Evolutionary conservation across 2,113 vertebrate genomes (phyloP), one percentile per base, ranked within the genome.

Genomic region (Leucopternis melanops): DNA sequence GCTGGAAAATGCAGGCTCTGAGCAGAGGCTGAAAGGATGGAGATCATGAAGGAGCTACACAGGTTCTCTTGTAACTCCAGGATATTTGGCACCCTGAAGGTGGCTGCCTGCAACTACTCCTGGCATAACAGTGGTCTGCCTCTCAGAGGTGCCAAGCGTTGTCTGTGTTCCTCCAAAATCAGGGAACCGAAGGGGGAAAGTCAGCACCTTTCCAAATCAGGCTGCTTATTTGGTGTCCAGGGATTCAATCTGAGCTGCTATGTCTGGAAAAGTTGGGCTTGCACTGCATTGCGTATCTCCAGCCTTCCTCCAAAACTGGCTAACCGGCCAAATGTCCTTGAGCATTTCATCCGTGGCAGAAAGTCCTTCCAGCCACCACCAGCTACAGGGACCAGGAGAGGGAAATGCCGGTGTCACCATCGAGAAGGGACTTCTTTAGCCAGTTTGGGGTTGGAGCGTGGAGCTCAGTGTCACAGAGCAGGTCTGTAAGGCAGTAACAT

Each of bases 151-250:
- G 69, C 32, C 73, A 26, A 15, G 32, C 13, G 3, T 25, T 34
- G 21, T 4, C 38, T 2, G 0, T 40, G 66, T 12, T 59, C 59
- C 54, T 55, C 59, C 20, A 58, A 70, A 86, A n/a, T 8, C n/a
- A 11, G n/a, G n/a, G 29, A 27, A 38, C 4, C 1, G 0, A n/a
- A 63, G 10, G 2, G 6, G 50, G 13, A 1, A 15, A 34, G 8
- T 5, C 55, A 82, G 27, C 25, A 34, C 7, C 10, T 70, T 32
- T 36, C 40, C 25, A 42, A 16, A 18, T 19, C 21, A 19, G 20
- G 21, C 45, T 57, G 40, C 4, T 44, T 44, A 3, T 70, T 55
- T 50, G 44, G 11, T 50, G 21, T 50, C 47, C 66, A 70, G 19
- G 45, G 40, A 57, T 71, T 50, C 61, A 47, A 2, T 3, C 23